Conservation (phyloP, 2,797 vertebrate species). For the Nasua narica region DNA sequence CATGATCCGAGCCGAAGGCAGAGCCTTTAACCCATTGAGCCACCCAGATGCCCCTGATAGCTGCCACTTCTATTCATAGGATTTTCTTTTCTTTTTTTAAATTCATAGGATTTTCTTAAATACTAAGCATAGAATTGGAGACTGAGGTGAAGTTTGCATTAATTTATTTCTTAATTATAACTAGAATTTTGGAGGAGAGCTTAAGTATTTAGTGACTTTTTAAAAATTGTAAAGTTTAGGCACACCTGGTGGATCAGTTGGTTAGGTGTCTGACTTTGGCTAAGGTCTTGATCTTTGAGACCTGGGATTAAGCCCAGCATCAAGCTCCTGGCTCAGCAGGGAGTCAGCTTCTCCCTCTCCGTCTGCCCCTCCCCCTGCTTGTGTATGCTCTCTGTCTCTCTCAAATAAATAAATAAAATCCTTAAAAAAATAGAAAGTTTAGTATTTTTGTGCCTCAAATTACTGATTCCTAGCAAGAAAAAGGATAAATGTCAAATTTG, state of each 20-base stretch:
- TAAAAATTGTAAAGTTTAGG: background rate
- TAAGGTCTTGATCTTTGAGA: background rate
- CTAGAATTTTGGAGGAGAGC: background rate
- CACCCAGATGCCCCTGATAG: too few relatives aligned
- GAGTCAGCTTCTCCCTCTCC: background rate
- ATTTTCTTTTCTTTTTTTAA: too few relatives aligned
- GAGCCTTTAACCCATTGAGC: too few relatives aligned
- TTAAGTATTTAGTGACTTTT: background rate
- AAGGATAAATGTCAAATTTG: slow-evolving; percentile 12
- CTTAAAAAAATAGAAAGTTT: background rate
- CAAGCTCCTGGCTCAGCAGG: background rate
- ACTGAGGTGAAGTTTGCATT: slow-evolving; percentile 15
- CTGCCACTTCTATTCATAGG: too few relatives aligned
- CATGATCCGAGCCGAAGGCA: too few relatives aligned
- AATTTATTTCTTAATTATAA: slow-evolving; percentile 10
- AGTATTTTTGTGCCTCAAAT: background rate
- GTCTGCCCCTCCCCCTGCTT: background rate
- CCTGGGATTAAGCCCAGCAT: background rate
- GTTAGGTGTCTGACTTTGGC: background rate
- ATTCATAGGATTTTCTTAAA: background rate
- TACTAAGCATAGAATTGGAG: background rate
- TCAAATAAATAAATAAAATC: background rate
- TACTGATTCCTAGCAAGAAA: background rate
- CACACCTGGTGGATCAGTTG: background rate
- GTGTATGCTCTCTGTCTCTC: background rate